Percentiles rank a stretch among this genome's conserved stretches.
Evolutionary conservation across 2,113 vertebrate genomes (phyloP).

Genomic region (Deroptyus accipitrinus): DNA sequence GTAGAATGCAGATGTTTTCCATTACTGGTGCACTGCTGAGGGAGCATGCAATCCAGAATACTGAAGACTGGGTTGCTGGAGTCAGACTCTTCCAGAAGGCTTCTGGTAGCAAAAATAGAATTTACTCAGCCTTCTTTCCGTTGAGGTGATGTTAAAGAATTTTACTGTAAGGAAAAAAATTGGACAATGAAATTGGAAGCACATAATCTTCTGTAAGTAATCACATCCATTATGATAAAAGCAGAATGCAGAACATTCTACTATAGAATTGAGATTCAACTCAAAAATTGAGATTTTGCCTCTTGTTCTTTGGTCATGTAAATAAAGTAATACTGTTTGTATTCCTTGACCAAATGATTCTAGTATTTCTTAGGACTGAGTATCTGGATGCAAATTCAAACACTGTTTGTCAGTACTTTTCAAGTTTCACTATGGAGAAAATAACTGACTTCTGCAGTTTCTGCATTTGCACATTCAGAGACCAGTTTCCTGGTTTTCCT

Average conservation of each 20-base stretch:
- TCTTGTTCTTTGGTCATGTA: background rate
- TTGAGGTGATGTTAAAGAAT: background rate
- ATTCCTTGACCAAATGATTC: background rate
- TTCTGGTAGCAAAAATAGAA: background rate
- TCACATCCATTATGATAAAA: background rate
- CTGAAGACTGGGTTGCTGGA: background rate
- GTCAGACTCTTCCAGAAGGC: background rate
- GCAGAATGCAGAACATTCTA: background rate
- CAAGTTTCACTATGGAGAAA: background rate
- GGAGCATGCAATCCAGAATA: background rate
- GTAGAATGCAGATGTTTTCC: background rate
- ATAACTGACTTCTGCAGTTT: background rate
- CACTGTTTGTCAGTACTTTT: background rate
- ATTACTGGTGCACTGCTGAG: background rate
- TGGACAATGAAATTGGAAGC: background rate
- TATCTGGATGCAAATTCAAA: background rate
- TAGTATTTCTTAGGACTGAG: background rate
- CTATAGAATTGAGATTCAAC: background rate
- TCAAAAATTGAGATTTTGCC: background rate
- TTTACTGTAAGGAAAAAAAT: background rate
- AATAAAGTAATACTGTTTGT: background rate
- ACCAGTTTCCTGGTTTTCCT: background rate
- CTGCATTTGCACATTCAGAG: background rate
- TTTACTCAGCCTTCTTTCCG: background rate
- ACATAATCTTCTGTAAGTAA: background rate